These are phyloP conservation scores for Scleropages formosus DNA, from an alignment of 2,797 vertebrate species.

Conservation along the genomic window DNA sequence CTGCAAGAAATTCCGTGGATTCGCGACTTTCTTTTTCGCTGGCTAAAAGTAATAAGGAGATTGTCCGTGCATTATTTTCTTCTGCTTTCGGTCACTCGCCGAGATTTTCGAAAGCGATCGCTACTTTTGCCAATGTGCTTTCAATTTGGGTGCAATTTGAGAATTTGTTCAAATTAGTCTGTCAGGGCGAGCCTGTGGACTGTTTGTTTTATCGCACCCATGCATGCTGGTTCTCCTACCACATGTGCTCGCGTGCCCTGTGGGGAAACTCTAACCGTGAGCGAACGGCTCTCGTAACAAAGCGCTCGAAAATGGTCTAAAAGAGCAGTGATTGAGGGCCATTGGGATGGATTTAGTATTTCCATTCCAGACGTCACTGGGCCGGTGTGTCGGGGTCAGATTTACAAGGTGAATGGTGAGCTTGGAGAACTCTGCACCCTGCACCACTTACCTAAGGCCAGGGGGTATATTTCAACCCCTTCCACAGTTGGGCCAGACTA, in stretches of 20 bases:
- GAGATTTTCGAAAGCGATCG: conserved; percentile 72
- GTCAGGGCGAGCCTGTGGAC: conserved; percentile 67
- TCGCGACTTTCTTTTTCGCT: conserved; percentile 58
- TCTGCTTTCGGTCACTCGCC: conserved; percentile 68
- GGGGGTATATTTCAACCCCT: conserved; percentile 66
- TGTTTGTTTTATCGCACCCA: conserved; percentile 74
- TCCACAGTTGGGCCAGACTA: conserved; percentile 74
- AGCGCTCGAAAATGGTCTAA: conserved; percentile 47
- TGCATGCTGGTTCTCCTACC: conserved; percentile 68
- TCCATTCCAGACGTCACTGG: conserved; percentile 65
- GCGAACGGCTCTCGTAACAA: conserved; percentile 47
- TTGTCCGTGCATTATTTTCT: conserved; percentile 60
- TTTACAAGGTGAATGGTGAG: conserved; percentile 56
- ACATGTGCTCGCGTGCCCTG: conserved; percentile 62
- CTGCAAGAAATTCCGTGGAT: conserved; percentile 47
- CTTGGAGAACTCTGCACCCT: conserved; percentile 63
- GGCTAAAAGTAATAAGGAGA: conserved; percentile 52
- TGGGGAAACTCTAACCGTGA: conserved; percentile 53
- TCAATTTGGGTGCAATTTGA: conserved; percentile 82
- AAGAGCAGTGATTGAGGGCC: conserved; percentile 59
- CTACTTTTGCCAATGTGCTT: conserved; percentile 75
- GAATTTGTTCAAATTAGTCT: conserved; percentile 82
- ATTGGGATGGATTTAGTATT: conserved; percentile 59
- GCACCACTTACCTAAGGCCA: conserved; percentile 42
- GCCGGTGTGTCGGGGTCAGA: conserved; percentile 62